Percentiles rank a stretch among this genome's conserved stretches.
These are phyloP conservation scores for Apomyelois bistriatella DNA, from an alignment of 2,888 invertebrate species.

Conservation along the genomic window DNA sequence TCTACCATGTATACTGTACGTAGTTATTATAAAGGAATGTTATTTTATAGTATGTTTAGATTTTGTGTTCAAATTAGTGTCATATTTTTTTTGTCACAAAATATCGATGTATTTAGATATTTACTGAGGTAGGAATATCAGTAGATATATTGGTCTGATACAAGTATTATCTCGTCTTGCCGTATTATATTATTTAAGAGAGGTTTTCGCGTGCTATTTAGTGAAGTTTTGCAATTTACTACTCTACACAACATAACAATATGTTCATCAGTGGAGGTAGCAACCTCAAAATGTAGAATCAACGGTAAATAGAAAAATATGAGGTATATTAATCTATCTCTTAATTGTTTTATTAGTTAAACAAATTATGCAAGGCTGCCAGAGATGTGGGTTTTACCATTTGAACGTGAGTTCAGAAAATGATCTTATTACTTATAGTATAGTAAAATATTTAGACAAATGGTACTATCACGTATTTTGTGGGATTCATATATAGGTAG, in stretches of 20 bases:
- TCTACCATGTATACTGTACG: conserved; percentile 11
- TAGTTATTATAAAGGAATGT: conserved; percentile 6
- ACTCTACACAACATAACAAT: too few species aligned
- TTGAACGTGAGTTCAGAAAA: conserved; percentile 1
- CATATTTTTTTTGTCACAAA: conserved; percentile 70
- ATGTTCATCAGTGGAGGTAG: too few species aligned
- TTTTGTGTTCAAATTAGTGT: conserved; percentile 77
- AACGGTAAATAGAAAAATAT: too few species aligned
- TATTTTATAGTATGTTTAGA: conserved; percentile 41
- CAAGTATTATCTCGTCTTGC: conserved; percentile 61
- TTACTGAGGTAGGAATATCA: conserved; percentile 24
- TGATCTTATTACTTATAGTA: conserved; percentile 8
- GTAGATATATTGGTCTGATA: conserved; percentile 39
- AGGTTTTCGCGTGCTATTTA: conserved; percentile 8
- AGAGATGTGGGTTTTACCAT: conserved; percentile 9
- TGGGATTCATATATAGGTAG: neutral
- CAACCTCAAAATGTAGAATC: too few species aligned
- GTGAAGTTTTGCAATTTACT: too few species aligned
- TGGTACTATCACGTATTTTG: conserved; percentile 16
- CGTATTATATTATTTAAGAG: conserved; percentile 29
- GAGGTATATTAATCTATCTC: too few species aligned
- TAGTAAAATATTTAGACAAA: conserved; percentile 15
- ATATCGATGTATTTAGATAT: conserved; percentile 29
- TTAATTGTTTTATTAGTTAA: too few species aligned
- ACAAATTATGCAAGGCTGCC: neutral